Percentiles rank a stretch among this genome's conserved stretches.
These are phyloP conservation scores for Sclerurus mexicanus DNA, from an alignment of 2,113 vertebrate genomes.

Conservation along the genomic window DNA sequence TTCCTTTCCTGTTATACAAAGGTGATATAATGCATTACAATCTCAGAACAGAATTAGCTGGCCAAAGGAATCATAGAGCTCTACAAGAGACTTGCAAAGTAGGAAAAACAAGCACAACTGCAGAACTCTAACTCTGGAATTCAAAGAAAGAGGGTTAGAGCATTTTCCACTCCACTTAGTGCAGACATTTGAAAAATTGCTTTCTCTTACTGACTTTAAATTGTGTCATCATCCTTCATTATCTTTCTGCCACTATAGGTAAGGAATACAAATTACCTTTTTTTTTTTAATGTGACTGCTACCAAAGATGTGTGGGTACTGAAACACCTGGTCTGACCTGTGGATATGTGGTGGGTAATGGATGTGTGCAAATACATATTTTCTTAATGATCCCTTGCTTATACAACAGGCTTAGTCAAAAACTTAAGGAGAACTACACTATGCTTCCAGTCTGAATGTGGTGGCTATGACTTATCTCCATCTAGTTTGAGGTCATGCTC, in stretches of 20 bases:
- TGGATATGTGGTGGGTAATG: neutral
- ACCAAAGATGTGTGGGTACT: neutral
- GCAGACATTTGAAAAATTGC: neutral
- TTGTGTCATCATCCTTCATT: neutral
- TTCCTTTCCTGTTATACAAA: neutral
- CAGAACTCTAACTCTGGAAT: neutral
- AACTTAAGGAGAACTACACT: neutral
- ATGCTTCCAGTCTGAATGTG: neutral
- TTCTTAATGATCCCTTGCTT: neutral
- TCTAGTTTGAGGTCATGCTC: neutral
- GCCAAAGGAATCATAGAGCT: neutral
- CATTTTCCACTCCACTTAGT: neutral
- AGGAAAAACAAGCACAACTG: neutral
- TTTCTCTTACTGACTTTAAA: neutral
- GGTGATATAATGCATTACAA: neutral
- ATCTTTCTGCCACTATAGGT: neutral
- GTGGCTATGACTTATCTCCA: neutral
- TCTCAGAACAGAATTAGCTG: neutral
- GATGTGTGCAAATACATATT: neutral
- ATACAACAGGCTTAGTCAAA: neutral
- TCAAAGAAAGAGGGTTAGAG: neutral
- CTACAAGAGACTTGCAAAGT: neutral
- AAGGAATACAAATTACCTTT: neutral
- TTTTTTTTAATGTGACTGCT: neutral
- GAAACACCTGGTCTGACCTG: neutral